A percentile compares a stretch with the other conserved stretches of the same genome.
Conservation (phyloP, 2,797 vertebrate genomes). For the Leuciscus waleckii region DNA sequence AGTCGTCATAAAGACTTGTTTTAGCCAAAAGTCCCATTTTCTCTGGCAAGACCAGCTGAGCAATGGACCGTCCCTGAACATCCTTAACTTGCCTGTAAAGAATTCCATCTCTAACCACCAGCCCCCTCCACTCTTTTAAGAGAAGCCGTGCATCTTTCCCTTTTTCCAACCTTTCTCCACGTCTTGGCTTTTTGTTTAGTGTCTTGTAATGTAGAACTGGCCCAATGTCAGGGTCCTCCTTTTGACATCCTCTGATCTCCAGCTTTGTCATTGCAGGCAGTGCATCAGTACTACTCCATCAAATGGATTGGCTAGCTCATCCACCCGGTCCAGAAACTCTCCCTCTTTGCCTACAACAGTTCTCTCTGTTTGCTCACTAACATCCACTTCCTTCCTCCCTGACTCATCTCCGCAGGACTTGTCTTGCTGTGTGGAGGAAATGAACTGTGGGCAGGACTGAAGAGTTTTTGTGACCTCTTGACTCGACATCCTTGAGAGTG, state of each 20-base stretch:
- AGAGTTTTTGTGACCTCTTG: neutral
- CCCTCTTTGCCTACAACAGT: neutral
- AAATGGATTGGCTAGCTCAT: neutral
- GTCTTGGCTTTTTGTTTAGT: neutral
- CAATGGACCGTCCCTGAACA: neutral
- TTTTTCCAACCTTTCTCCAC: neutral
- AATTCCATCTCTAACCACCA: slow-evolving; percentile 15
- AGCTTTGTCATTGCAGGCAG: neutral
- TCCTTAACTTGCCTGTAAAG: neutral
- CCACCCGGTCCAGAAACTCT: neutral
- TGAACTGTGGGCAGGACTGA: slow-evolving; percentile 4
- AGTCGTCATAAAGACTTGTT: too few species aligned
- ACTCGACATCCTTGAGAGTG: neutral
- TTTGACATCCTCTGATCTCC: slow-evolving; percentile 3
- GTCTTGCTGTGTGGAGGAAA: neutral
- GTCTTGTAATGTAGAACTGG: neutral
- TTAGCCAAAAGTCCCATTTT: too few species aligned
- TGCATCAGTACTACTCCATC: neutral
- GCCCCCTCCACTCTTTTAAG: slow-evolving; percentile 11
- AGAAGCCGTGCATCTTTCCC: neutral
- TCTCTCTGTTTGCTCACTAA: neutral
- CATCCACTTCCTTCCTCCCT: neutral
- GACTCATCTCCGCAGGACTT: neutral
- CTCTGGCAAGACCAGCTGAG: neutral
- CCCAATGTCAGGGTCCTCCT: neutral